Percentiles rank a stretch among this genome's conserved stretches.
Conservation (phyloP, 2,797 vertebrate species). For the Scolopax bukidnonensis region DNA sequence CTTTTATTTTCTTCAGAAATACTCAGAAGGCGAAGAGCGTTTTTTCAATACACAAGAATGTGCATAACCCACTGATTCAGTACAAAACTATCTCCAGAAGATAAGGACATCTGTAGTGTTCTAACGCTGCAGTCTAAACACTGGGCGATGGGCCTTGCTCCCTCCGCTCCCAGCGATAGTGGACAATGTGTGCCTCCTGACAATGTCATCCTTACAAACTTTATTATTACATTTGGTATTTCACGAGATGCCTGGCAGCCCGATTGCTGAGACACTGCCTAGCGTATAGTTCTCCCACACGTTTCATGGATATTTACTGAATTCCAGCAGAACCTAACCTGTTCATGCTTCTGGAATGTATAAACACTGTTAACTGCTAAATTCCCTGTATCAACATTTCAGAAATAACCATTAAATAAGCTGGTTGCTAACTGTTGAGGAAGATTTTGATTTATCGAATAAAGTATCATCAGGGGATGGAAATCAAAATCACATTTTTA, state of each 20-base stretch:
- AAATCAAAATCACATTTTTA: conserved; percentile 54
- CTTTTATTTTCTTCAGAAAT: background rate
- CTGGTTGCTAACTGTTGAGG: conserved; percentile 2
- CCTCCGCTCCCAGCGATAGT: background rate
- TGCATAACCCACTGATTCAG: conserved; percentile 4
- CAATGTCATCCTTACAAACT: conserved; percentile 35
- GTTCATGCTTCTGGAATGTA: conserved; percentile 80
- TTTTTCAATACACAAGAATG: background rate
- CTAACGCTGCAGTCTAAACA: conserved; percentile 11
- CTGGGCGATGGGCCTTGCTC: background rate
- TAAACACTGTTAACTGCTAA: conserved; percentile 76
- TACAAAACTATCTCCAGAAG: conserved; percentile 28
- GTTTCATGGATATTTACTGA: conserved; percentile 43
- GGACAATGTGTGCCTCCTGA: conserved; percentile 26
- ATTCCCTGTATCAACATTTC: conserved; percentile 46
- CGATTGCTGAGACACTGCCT: conserved; percentile 64
- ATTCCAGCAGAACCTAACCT: conserved; percentile 70
- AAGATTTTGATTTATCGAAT: conserved; percentile 37
- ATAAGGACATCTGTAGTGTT: conserved; percentile 41
- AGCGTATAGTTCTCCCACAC: conserved; percentile 53
- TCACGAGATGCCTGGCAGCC: conserved; percentile 74
- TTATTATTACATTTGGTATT: conserved; percentile 71
- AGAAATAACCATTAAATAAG: conserved; percentile 45
- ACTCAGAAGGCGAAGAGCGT: background rate
- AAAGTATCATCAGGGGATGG: conserved; percentile 3